Evolutionary conservation across 1,140 invertebrate species (phyloP).

Genomic region (Tetramorium alpestre): DNA sequence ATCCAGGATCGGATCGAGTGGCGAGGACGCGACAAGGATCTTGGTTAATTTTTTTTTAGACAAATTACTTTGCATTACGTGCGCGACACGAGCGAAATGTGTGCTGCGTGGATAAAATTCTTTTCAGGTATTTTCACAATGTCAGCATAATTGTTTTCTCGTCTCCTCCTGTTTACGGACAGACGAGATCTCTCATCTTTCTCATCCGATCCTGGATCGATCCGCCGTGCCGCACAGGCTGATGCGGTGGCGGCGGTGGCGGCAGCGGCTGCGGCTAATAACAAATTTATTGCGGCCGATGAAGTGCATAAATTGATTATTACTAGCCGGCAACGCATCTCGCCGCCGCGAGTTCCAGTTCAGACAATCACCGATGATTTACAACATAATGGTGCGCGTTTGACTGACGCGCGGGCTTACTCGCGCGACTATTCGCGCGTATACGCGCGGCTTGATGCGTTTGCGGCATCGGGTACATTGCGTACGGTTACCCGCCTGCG

Average conservation of each 20-base stretch:
- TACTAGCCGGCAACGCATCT: conserved; percentile 61
- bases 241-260: conserved; percentile 19
- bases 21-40: background rate
- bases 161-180: background rate
- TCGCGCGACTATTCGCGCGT: conserved; percentile 54
- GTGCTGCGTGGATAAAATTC: background rate
- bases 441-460: conserved; percentile 46
- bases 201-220: conserved; percentile 50
- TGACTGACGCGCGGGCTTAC: conserved; percentile 72
- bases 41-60: background rate
- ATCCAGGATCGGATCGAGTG: conserved; percentile 6
- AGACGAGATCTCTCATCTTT: background rate
- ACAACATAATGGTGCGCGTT: conserved; percentile 74
- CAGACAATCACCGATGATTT: conserved; percentile 77
- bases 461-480: conserved; percentile 36
- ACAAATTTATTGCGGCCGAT: conserved; percentile 77
- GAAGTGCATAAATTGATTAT: conserved; percentile 80
- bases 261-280: conserved; percentile 61
- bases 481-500: conserved; percentile 1
- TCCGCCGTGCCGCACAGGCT: conserved; percentile 18
- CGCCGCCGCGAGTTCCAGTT: conserved; percentile 71
- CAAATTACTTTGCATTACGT: background rate
- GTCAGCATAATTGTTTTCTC: background rate
- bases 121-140: background rate
- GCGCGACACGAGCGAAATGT: background rate